Base-by-base conservation (phyloP, 2,113 vertebrate species). In the Herpetotheres cachinnans region DNA sequence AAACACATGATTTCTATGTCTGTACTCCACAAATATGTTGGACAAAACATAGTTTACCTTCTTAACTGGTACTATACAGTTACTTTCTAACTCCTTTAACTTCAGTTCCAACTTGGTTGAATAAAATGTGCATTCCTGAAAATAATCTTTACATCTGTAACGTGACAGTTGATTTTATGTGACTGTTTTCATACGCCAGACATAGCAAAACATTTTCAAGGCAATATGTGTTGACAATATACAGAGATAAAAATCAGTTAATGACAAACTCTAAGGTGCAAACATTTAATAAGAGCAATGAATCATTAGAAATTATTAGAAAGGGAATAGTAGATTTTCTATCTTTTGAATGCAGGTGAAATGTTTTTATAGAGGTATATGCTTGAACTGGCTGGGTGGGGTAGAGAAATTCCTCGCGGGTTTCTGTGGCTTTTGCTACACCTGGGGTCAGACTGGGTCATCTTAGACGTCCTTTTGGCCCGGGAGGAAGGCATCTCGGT, bases 21-120 rank as follows among this genome's bases (percentile, higher is more conserved):
- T 72, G 80, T 95, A 88, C 40, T 89, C 91, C 67, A 65, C 89
- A 96, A 90, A 65, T 94, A 89, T 47, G 47, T 95, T 95, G 85
- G 73, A 73, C 29, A 88, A 80, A 95, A 84, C 42, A 69, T 71
- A 82, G 80, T 93, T 95, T 96, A 94, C 86, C 91, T 93, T 86
- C 71, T 88, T 76, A 88, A 63, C 34, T 85, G 67, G 38, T 79
- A 17, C 67, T 93, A 5, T 61, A 67, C 9, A 15, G 78, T 93
- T 94, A 83, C 46, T 86, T 95, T 85, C n/a, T 44, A 36, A 54
- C 46, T 86, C 30, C 69, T 81, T 69, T 79, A 65, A 46, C 82
- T 97, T 84, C 62, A 80, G 32, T 94, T 97, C 66, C 49, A 49
- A 71, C 22, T 86, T 52, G 38, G 69, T 50, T 95, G 62, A 96